phyloP scores from a whole-genome alignment of 2,888 invertebrate genomes.

The Silvanus unidentatus region DNA sequence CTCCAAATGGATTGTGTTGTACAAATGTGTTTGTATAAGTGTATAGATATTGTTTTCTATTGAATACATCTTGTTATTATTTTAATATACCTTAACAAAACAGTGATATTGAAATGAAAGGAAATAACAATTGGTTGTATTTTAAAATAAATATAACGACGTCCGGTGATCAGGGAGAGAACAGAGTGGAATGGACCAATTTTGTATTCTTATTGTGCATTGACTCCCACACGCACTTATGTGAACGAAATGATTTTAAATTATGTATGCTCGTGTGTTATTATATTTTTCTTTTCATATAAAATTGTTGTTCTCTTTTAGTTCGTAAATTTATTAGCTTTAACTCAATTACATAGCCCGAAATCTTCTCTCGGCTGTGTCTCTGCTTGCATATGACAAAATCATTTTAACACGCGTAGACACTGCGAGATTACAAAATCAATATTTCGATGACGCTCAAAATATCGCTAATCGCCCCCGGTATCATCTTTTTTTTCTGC shows the following conservation, averaged over 20 bases:
- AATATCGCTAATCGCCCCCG: no score
- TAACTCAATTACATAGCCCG: no score
- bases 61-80: slow-evolving; percentile 16
- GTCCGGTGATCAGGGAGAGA: slow-evolving; percentile 24
- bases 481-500: no score
- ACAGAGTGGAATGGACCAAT: slow-evolving; percentile 22
- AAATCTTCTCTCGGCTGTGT: no score
- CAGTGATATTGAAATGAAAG: slow-evolving; percentile 17
- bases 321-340: no score
- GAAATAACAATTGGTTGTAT: slow-evolving; percentile 25
- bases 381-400: no score
- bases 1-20: no score
- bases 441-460: no score
- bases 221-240: slow-evolving; percentile 23
- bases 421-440: no score
- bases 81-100: slow-evolving; percentile 19
- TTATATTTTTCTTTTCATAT: not conserved
- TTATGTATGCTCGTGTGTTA: slow-evolving; percentile 11
- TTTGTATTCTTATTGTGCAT: slow-evolving; percentile 23
- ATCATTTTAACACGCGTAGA: no score
- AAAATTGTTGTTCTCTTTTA: no score
- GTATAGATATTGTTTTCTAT: slow-evolving; percentile 11
- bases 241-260: slow-evolving; percentile 20
- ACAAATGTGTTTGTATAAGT: no score
- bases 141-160: slow-evolving; percentile 24